These are phyloP conservation scores for Agrotis clavis DNA, from an alignment of 2,888 invertebrate genomes.

Conservation along the genomic window DNA sequence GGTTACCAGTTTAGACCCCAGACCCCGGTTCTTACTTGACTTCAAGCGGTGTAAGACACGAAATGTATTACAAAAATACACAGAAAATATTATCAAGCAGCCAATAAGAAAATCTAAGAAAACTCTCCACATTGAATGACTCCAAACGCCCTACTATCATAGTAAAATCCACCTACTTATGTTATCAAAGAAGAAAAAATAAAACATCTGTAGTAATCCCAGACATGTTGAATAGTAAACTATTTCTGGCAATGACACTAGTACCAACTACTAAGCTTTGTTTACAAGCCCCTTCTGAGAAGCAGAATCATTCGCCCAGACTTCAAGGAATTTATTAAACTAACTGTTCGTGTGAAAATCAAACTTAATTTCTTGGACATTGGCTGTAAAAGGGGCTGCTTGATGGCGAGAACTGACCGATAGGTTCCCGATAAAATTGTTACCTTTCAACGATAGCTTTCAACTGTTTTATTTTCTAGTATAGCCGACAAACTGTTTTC, in stretches of 20 bases:
- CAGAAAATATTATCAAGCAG: too few relatives aligned
- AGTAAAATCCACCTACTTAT: conserved; percentile 3
- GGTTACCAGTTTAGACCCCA: too few relatives aligned
- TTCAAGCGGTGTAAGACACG: too few relatives aligned
- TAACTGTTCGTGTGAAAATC: conserved; percentile 23
- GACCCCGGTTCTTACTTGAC: too few relatives aligned
- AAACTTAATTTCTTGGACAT: conserved; percentile 34
- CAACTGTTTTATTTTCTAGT: conserved; percentile 10
- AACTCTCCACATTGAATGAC: too few relatives aligned
- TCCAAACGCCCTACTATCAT: conserved; percentile 1
- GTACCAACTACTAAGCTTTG: conserved; percentile 34
- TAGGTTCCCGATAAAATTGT: neutral
- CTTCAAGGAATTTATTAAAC: conserved; percentile 59
- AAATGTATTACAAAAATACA: too few relatives aligned
- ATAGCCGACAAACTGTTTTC: neutral
- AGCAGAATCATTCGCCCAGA: conserved; percentile 41
- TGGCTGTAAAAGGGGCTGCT: too few relatives aligned
- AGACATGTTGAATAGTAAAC: conserved; percentile 43
- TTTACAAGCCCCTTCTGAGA: conserved; percentile 61
- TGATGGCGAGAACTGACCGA: conserved; percentile 11
- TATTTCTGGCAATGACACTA: conserved; percentile 62
- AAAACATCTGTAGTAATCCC: conserved; percentile 20
- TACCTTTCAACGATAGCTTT: conserved; percentile 8
- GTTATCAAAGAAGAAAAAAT: conserved; percentile 7
- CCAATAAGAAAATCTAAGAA: neutral